A percentile compares a stretch with the other conserved stretches of the same genome.
phyloP scores from a whole-genome alignment of 2,113 vertebrate species.

The Todiramphus chloris region DNA sequence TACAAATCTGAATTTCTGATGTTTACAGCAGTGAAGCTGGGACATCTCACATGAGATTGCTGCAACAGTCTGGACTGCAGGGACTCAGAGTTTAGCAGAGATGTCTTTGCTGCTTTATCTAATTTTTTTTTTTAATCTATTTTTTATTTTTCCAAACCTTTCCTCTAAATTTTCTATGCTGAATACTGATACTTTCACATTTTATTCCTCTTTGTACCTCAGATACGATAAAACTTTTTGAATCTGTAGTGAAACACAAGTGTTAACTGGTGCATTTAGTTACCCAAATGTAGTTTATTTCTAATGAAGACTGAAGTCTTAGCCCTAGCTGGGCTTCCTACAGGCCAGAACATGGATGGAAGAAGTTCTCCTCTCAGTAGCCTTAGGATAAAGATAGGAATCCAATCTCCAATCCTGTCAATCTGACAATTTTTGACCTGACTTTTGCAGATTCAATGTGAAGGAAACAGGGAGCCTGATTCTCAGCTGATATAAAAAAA shows the following conservation, averaged over 20 bases:
- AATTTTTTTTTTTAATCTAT: not conserved
- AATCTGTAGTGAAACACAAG: not conserved
- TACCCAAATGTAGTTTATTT: not conserved
- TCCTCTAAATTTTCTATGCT: not conserved
- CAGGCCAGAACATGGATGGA: not conserved
- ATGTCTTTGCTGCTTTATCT: not conserved
- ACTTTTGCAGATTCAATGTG: not conserved
- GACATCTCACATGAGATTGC: not conserved
- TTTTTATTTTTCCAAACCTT: not conserved
- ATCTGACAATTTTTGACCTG: constrained; percentile 14
- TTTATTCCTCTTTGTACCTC: not conserved
- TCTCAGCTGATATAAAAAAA: not conserved
- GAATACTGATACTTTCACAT: not conserved
- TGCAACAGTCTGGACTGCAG: not conserved
- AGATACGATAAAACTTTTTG: not conserved
- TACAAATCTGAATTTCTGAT: not conserved
- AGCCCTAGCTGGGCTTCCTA: not conserved
- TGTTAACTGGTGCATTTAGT: constrained; percentile 27
- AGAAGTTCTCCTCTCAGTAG: not conserved
- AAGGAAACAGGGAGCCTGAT: not conserved
- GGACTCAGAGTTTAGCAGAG: not conserved
- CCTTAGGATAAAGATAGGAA: constrained; percentile 3
- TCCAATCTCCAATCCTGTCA: constrained; percentile 12
- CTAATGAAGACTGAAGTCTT: constrained; percentile 10
- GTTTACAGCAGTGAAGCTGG: not conserved